These are phyloP conservation scores for Pomatostomus ruficeps DNA, from an alignment of 2,113 vertebrate genomes.

Conservation along the genomic window DNA sequence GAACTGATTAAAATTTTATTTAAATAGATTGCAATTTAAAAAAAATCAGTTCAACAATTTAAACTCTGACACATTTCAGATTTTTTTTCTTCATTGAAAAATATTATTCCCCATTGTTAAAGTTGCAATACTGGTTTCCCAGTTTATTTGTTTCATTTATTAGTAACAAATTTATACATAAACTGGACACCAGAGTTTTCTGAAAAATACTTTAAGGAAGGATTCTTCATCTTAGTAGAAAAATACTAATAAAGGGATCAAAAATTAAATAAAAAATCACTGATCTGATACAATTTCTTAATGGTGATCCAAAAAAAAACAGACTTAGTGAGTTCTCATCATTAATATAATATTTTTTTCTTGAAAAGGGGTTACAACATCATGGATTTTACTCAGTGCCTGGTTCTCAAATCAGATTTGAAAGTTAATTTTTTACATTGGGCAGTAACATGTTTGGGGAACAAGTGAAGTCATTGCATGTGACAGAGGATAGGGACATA, in stretches of 20 bases:
- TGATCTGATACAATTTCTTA: not conserved
- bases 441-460: not conserved
- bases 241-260: not conserved
- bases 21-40: not conserved
- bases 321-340: not conserved
- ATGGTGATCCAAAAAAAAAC: not conserved
- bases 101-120: not conserved
- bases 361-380: not conserved
- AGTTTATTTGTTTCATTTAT: not conserved
- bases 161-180: not conserved
- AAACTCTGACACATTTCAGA: not conserved
- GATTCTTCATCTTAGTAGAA: not conserved
- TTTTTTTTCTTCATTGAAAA: not conserved
- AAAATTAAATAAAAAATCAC: not conserved
- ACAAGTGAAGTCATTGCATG: not conserved
- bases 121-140: not conserved
- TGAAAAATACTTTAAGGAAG: not conserved
- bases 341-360: not conserved
- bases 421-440: not conserved
- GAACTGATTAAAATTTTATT: not conserved
- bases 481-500: not conserved
- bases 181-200: not conserved
- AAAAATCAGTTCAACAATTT: not conserved
- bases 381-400: not conserved
- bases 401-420: not conserved